Percentiles rank a stretch among this genome's conserved stretches.
These are phyloP conservation scores for Oxystoma pomonae DNA, from an alignment of 2,888 invertebrate genomes.

Conservation along the genomic window DNA sequence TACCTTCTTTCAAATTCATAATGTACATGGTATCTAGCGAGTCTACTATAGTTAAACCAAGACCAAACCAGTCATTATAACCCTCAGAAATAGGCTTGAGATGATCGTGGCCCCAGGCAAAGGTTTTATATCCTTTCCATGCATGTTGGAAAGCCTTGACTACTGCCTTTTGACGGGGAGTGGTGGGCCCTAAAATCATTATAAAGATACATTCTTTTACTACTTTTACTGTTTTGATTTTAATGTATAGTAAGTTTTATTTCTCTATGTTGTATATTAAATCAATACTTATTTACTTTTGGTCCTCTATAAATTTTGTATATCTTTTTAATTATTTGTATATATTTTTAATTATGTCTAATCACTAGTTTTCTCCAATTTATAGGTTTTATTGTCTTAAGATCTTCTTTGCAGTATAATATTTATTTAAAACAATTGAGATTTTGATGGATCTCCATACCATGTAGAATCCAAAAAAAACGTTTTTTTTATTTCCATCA, in stretches of 20 bases:
- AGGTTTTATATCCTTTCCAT: slow-evolving; percentile 89
- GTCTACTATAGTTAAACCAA: slow-evolving; percentile 95
- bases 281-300: slow-evolving; percentile 2
- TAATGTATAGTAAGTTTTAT: neutral
- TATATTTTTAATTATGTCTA: too few relatives aligned
- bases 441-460: too few relatives aligned
- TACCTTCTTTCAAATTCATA: slow-evolving; percentile 90
- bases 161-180: slow-evolving; percentile 78
- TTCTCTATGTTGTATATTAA: neutral
- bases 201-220: neutral
- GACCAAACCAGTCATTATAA: slow-evolving; percentile 90
- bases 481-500: too few relatives aligned
- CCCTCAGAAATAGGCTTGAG: slow-evolving; percentile 84
- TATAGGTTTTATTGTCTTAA: too few relatives aligned
- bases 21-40: slow-evolving; percentile 93
- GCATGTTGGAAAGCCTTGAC: slow-evolving; percentile 89
- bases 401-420: too few relatives aligned
- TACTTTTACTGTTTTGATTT: neutral
- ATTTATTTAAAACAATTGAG: too few relatives aligned
- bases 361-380: too few relatives aligned
- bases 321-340: too few relatives aligned
- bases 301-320: neutral
- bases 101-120: slow-evolving; percentile 97
- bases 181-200: slow-evolving; percentile 70
- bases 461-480: too few relatives aligned